Evolutionary conservation across 2,888 invertebrate genomes (phyloP), one percentile per base, ranked within the genome.

Genomic region (Sepioteuthis lessoniana): DNA sequence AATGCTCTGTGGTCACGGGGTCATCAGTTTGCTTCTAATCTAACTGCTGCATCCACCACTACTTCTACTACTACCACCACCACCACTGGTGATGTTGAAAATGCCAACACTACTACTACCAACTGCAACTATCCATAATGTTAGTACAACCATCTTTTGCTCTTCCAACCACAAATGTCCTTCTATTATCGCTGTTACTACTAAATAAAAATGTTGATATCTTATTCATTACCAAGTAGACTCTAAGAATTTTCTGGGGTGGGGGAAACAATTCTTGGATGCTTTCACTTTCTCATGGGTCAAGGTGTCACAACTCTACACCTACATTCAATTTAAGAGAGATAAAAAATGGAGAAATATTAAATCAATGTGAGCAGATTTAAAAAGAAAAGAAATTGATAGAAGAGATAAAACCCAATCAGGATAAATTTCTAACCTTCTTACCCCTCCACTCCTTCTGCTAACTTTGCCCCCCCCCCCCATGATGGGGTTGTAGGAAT

Each of bases 1-100:
- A 47, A 92, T 92, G 47, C 47, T 92, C 47, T 47, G 92, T 47
- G 31, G 46, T 92, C 92, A 92, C 21, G 92, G 92, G 92, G 92
- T 47, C 92, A 92, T 31, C 47, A 92, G 42, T 47, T 92, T 47
- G 92, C 92, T 92, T n/a, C 47, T 47, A 91, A 91, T 46, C 91
- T 91, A 92, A 92, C 92, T 92, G 47, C 46, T 92, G 47, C 46
- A 42, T n/a, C 42, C 42, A 92, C 46, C 16, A 42, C 31, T 5
- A 91, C 91, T 38, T n/a, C 91, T 31, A 46, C 28, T 31, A 92
- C 91, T 31, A 92, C 46, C 16, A 42, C 31, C 91, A 92, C 91
- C 42, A 46, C 28, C 42, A 92, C 91, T 42, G 76, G 76, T 76
- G 76, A 76, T 35, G 35, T 10, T 76, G 16, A 76, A 76, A 92